Percentiles rank a stretch among this genome's conserved stretches.
Evolutionary conservation across 2,113 vertebrate species (phyloP).

Genomic region (Bucco capensis): DNA sequence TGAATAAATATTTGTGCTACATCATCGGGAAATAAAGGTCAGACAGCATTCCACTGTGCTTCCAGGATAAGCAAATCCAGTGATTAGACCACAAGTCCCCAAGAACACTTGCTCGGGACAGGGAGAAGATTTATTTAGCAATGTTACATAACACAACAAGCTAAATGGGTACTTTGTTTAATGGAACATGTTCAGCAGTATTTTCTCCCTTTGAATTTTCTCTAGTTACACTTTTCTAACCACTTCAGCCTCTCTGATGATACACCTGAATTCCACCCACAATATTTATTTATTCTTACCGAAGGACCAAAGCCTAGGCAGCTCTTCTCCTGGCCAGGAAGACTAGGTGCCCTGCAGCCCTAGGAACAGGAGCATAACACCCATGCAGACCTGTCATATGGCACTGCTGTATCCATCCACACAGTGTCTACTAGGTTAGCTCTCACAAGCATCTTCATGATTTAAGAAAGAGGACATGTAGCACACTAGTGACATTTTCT

Average conservation of each 20-base stretch:
- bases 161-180: background rate
- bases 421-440: background rate
- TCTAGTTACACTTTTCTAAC: background rate
- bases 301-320: rapidly evolving
- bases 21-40: slow-evolving; percentile 21
- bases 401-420: background rate
- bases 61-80: slow-evolving; percentile 8
- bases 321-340: background rate
- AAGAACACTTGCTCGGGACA: background rate
- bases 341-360: background rate
- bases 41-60: slow-evolving; percentile 11
- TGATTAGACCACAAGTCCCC: background rate
- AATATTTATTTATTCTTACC: background rate
- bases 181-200: background rate
- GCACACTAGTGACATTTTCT: background rate
- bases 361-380: background rate
- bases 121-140: background rate
- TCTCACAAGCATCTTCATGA: background rate
- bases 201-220: background rate
- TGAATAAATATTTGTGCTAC: slow-evolving; percentile 43
- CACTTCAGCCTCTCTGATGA: background rate
- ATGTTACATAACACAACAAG: background rate
- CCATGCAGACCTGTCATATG: background rate
- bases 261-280: background rate
- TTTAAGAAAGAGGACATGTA: background rate